phyloP scores from a whole-genome alignment of 2,113 vertebrate genomes.

The Telmatochromis bifrenatus region DNA sequence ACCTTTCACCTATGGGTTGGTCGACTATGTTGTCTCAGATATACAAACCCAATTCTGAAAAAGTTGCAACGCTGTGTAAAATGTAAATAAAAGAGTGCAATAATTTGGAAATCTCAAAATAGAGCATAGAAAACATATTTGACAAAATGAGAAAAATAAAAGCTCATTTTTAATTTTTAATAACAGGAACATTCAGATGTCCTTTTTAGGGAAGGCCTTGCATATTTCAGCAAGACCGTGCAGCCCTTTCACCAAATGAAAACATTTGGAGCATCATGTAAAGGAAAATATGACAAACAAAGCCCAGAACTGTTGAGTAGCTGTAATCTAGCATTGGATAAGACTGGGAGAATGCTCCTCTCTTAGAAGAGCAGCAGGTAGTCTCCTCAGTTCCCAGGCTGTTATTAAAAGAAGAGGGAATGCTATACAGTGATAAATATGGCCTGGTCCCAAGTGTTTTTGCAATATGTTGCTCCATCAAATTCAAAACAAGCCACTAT shows the following conservation, averaged over 20 bases:
- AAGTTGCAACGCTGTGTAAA: not conserved
- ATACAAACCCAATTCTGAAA: not conserved
- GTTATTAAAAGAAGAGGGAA: not conserved
- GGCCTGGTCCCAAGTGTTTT: not conserved
- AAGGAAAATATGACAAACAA: not conserved
- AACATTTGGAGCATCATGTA: not conserved
- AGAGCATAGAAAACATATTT: not conserved
- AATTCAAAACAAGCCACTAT: not conserved
- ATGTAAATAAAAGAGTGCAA: not conserved
- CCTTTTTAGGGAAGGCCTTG: not conserved
- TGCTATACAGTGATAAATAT: not conserved
- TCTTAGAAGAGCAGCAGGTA: not conserved
- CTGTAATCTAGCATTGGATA: not conserved
- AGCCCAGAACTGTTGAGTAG: not conserved
- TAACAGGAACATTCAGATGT: not conserved
- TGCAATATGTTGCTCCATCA: not conserved
- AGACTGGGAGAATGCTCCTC: not conserved
- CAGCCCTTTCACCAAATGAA: not conserved
- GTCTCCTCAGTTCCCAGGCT: not conserved
- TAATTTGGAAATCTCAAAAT: not conserved
- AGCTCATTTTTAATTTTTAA: not conserved
- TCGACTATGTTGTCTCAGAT: constrained; percentile 55
- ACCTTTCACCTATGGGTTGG: constrained; percentile 25
- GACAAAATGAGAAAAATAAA: not conserved
- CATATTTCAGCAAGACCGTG: not conserved